These are phyloP conservation scores for Lepidocolaptes lacrymiger DNA, from an alignment of 2,797 vertebrate species.

Conservation along the genomic window DNA sequence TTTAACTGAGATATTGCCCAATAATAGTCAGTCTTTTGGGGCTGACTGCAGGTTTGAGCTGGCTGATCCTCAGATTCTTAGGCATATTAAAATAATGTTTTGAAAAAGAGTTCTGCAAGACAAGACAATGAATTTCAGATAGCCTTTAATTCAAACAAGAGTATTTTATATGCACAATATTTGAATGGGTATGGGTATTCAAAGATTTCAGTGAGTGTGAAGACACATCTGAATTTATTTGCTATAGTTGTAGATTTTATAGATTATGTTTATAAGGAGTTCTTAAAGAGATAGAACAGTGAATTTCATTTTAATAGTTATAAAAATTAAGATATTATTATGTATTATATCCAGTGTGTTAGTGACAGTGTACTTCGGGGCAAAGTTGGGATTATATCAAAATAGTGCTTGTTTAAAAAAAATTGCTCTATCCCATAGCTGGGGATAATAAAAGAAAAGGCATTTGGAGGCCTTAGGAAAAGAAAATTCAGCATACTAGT, in stretches of 20 bases:
- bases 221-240: background rate
- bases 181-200: background rate
- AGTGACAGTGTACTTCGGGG: background rate
- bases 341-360: background rate
- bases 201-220: background rate
- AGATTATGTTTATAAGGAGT: background rate
- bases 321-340: background rate
- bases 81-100: background rate
- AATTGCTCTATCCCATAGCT: background rate
- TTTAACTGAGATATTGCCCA: background rate
- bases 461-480: background rate
- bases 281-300: background rate
- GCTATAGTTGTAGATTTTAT: background rate
- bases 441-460: background rate
- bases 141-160: background rate
- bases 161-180: background rate
- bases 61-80: background rate
- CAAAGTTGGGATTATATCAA: background rate
- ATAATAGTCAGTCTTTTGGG: background rate
- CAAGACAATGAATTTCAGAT: background rate
- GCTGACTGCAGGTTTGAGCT: background rate
- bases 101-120: background rate
- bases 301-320: background rate
- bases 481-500: background rate
- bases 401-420: background rate